Evolutionary conservation across 2,888 invertebrate species (phyloP), one percentile per base, ranked within the genome.

Genomic region (Nomada goodeniana): DNA sequence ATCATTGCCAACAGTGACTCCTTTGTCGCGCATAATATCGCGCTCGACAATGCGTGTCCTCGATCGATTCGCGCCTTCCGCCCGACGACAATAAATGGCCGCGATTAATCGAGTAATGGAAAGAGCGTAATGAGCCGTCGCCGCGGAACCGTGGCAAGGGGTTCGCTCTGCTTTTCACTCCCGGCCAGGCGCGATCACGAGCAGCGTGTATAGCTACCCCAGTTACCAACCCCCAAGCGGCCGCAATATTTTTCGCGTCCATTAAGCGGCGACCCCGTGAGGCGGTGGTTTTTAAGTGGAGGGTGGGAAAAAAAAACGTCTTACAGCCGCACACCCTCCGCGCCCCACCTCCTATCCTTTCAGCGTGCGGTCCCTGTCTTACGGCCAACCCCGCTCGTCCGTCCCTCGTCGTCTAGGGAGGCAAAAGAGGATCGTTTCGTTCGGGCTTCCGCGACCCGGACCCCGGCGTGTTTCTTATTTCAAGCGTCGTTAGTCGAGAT

Each of bases 71-170:
- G 85, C 88, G 87, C 86, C 85, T 87, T 76, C 71, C 76, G 76
- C 73, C 83, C 9, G 81, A 87, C 84, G 88, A 87, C 90, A 90
- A 91, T 90, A 91, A 92, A 92, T 89, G 90, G 86, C 84, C 80
- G 81, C 89, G 89, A 91, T 92, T 91, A 92, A 92, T 92, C 90
- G 90, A 91, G 91, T 92, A 92, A 92, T 91, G 89, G 89, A 91
- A 91, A 89, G 89, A 86, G 88, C 84, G 89, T 91, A 92, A 92
- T 91, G 88, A 90, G 87, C 86, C 86, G 79, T 82, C 87, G 80
- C 88, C 77, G 60, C 63, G 65, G 65, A 70, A 52, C 18, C 26
- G 44, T 53, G 23, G 68, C 7, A 20, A 20, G 65, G 50, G n/a
- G 23, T 23, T 13, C 47, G 47, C 47, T 47, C 42, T 44, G 83